Evolutionary conservation across 2,113 vertebrate genomes (phyloP).

Genomic region (Nothobranchius kuhntae): DNA sequence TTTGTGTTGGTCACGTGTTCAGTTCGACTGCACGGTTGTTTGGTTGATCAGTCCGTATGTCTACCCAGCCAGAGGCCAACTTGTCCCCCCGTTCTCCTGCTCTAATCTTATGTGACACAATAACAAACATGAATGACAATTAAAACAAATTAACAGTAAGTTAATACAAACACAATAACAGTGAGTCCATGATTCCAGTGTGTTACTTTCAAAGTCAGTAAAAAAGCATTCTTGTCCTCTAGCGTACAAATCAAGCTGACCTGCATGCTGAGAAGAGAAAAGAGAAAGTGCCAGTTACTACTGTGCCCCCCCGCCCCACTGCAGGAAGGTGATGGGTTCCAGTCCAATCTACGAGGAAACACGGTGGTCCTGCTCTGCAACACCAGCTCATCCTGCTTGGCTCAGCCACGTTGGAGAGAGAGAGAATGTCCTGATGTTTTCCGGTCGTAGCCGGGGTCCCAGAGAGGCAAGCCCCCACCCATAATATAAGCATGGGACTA

Average conservation of each 20-base stretch:
- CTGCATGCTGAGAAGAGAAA: constrained; percentile 42
- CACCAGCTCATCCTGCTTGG: constrained; percentile 5
- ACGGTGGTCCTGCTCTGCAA: constrained; percentile 6
- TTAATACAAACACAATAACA: constrained; percentile 64
- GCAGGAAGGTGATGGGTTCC: neutral
- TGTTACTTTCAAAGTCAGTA: constrained; percentile 70
- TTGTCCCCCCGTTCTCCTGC: constrained; percentile 28
- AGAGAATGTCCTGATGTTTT: constrained; percentile 12
- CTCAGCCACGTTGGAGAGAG: neutral
- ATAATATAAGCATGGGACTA: constrained; percentile 8
- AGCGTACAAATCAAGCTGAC: constrained; percentile 63
- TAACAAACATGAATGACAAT: constrained; percentile 51
- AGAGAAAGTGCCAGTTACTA: constrained; percentile 64
- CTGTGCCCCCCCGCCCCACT: constrained; percentile 45
- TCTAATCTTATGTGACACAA: constrained; percentile 47
- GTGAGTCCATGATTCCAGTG: constrained; percentile 83
- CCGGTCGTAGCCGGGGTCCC: constrained; percentile 14
- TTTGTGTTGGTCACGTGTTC: neutral
- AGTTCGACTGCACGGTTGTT: neutral
- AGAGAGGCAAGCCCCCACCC: neutral
- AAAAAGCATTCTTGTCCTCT: constrained; percentile 51
- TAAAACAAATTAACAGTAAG: constrained; percentile 65
- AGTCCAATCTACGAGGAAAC: neutral
- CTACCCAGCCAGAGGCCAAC: constrained; percentile 31
- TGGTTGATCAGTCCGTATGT: constrained; percentile 16